Conservation (phyloP, 1,140 invertebrate species). For the Neodiprion virginianus region DNA sequence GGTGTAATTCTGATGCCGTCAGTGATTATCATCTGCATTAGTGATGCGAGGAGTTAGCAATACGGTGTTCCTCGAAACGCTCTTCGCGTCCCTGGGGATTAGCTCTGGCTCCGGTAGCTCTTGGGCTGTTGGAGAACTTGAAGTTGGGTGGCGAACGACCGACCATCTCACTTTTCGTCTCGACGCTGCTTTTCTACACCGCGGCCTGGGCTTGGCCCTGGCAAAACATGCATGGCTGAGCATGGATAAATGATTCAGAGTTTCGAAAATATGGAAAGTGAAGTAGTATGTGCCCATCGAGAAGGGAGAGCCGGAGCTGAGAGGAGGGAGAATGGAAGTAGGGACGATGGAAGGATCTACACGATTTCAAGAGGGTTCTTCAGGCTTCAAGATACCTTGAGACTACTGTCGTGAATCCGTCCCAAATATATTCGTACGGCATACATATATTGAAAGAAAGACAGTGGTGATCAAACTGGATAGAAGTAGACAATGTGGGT, state of each 20-base stretch:
- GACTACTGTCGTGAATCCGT: background rate
- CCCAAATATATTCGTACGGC: background rate
- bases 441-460: background rate
- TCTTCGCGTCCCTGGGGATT: slow-evolving; percentile 28
- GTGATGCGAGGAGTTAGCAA: background rate
- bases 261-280: slow-evolving; percentile 49
- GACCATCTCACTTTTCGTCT: background rate
- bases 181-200: background rate
- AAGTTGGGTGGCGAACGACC: slow-evolving; percentile 21
- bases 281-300: slow-evolving; percentile 27
- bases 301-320: background rate
- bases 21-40: slow-evolving; percentile 1
- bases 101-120: background rate
- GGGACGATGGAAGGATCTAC: slow-evolving; percentile 23
- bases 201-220: slow-evolving; percentile 15
- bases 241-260: slow-evolving; percentile 48
- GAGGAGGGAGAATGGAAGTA: slow-evolving; percentile 13
- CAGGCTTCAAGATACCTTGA: background rate
- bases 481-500: background rate
- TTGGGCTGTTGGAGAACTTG: background rate
- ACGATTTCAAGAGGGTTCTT: slow-evolving; percentile 36
- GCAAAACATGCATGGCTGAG: slow-evolving; percentile 36
- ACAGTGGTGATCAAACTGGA: background rate
- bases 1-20: background rate
- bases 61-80: background rate